Percentiles rank a stretch among this genome's conserved stretches.
Conservation (phyloP, 2,888 invertebrate species). For the Drosophila mimetica region DNA sequence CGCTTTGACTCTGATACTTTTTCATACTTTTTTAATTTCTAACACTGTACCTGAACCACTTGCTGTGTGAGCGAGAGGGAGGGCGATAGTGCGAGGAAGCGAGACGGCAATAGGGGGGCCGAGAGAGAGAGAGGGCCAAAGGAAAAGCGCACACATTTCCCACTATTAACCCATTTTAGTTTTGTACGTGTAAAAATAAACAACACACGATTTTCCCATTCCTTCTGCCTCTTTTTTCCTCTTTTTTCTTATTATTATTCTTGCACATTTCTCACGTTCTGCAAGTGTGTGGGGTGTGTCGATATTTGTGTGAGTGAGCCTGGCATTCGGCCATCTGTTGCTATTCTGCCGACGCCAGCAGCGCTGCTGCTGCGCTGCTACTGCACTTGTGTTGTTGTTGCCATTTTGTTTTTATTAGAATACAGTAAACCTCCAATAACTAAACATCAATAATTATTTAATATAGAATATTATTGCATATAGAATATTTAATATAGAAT, state of each 20-base stretch:
- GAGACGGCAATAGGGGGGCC: background rate
- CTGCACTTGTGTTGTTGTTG: slow-evolving; percentile 23
- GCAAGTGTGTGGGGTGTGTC: slow-evolving; percentile 43
- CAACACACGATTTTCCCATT: slow-evolving; percentile 46
- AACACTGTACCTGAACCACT: slow-evolving; percentile 45
- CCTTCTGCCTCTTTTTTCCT: slow-evolving; percentile 10
- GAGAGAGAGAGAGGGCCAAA: background rate
- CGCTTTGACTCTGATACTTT: slow-evolving; percentile 27
- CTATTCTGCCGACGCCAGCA: slow-evolving; percentile 22
- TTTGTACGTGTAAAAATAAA: slow-evolving; percentile 69
- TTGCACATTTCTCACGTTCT: slow-evolving; percentile 41
- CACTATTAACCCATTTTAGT: slow-evolving; percentile 75
- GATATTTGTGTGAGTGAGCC: slow-evolving; percentile 9
- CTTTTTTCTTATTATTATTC: slow-evolving; percentile 11
- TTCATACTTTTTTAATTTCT: slow-evolving; percentile 8
- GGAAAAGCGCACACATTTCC: slow-evolving; percentile 55
- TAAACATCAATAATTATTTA: background rate
- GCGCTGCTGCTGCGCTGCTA: slow-evolving; percentile 12
- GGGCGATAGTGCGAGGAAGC: background rate
- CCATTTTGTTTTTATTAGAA: slow-evolving; percentile 11
- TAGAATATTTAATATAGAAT: too few relatives aligned
- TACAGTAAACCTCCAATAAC: background rate
- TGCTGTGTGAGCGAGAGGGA: slow-evolving; percentile 9
- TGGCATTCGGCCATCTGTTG: slow-evolving; percentile 48
- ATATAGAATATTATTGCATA: too few relatives aligned